Evolutionary conservation across 1,140 invertebrate species (phyloP).

Genomic region (Archegozetes longisetosus): DNA sequence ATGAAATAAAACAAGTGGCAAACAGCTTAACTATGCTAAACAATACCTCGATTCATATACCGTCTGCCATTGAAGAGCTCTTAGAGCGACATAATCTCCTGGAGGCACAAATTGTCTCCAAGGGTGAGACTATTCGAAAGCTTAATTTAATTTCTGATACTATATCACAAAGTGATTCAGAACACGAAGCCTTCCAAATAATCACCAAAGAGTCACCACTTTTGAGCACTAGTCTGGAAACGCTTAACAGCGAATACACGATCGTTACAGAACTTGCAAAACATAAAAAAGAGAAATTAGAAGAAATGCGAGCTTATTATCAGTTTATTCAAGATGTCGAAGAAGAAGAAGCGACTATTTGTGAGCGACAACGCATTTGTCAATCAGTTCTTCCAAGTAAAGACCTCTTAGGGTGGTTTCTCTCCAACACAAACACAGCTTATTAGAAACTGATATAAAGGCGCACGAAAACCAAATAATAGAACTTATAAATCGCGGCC

Average conservation of each 20-base stretch:
- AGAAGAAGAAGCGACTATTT: conserved; percentile 80
- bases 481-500: conserved; percentile 52
- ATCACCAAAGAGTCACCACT: conserved; percentile 37
- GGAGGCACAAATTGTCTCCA: conserved; percentile 63
- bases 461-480: conserved; percentile 61
- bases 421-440: conserved; percentile 85
- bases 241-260: conserved; percentile 51
- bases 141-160: conserved; percentile 54
- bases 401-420: conserved; percentile 73
- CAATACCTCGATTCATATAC: conserved; percentile 41
- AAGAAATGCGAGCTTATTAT: conserved; percentile 75
- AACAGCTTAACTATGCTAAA: conserved; percentile 53
- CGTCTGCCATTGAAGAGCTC: conserved; percentile 80
- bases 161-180: conserved; percentile 33
- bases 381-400: conserved; percentile 76
- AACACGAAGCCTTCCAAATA: neutral
- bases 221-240: conserved; percentile 47
- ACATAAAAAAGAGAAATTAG: conserved; percentile 60
- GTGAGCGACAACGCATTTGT: conserved; percentile 81
- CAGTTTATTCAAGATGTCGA: conserved; percentile 86
- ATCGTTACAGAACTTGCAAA: conserved; percentile 45
- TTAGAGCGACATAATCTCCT: conserved; percentile 80
- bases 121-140: conserved; percentile 61
- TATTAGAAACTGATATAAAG: conserved; percentile 79
- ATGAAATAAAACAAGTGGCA: conserved; percentile 62